Percentiles rank a stretch among this genome's conserved stretches.
Conservation (phyloP, 1,140 invertebrate species). For the Pemphigus obesinymphae region DNA sequence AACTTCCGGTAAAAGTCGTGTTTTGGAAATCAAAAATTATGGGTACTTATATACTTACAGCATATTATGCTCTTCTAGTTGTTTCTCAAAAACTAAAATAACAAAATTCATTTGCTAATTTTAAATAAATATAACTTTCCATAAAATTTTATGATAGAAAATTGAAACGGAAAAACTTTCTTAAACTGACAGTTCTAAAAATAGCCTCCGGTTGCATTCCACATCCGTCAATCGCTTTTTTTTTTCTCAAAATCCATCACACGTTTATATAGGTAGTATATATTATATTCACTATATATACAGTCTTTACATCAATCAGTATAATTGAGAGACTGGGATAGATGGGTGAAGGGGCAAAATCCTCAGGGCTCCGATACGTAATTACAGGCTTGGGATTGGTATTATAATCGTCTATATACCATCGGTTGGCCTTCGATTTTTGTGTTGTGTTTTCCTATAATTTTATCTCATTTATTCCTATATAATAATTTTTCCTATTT, state of each 20-base stretch:
- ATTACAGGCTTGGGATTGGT: constrained; percentile 11
- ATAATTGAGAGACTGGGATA: constrained; percentile 22
- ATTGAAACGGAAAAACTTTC: not conserved
- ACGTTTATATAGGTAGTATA: not conserved
- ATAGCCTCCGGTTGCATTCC: not conserved
- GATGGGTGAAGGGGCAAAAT: constrained; percentile 15
- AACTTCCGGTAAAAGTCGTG: not conserved
- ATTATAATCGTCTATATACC: constrained; percentile 28
- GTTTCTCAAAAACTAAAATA: not conserved
- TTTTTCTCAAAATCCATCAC: not conserved
- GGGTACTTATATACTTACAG: not conserved
- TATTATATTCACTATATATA: too few relatives aligned
- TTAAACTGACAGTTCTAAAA: not conserved
- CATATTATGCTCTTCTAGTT: too few relatives aligned
- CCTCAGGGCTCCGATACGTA: constrained; percentile 33
- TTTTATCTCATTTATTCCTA: constrained; percentile 42
- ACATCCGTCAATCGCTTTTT: not conserved
- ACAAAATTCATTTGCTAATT: not conserved
- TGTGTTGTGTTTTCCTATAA: constrained; percentile 32
- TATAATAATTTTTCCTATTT: constrained; percentile 18
- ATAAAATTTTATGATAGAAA: not conserved
- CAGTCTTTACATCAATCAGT: not conserved
- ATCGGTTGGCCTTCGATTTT: constrained; percentile 38
- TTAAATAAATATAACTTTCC: not conserved
- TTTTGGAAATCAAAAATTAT: not conserved